These are phyloP conservation scores for Speoplatyrhinus poulsoni DNA, from an alignment of 2,113 vertebrate species.

Conservation along the genomic window DNA sequence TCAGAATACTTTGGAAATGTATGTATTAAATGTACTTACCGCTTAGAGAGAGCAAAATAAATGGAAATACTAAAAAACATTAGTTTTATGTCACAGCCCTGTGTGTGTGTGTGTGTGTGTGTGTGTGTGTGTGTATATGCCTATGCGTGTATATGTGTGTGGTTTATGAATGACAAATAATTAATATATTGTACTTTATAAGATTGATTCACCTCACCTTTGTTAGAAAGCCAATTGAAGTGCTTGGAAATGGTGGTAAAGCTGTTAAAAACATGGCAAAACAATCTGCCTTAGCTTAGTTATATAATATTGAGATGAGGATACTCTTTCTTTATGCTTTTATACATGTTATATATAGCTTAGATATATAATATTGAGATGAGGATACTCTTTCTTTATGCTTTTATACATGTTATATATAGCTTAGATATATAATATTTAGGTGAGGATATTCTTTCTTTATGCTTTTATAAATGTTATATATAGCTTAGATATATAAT, in stretches of 20 bases:
- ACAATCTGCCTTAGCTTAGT: background rate
- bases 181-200: background rate
- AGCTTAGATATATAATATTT: too few relatives aligned
- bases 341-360: background rate
- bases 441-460: background rate
- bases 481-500: too few relatives aligned
- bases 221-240: background rate
- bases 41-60: background rate
- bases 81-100: too few relatives aligned
- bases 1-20: background rate
- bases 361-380: too few relatives aligned
- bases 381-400: background rate
- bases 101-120: background rate
- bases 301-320: background rate
- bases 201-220: too few relatives aligned
- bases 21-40: conserved; percentile 3
- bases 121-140: background rate
- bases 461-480: too few relatives aligned
- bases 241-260: background rate
- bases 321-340: too few relatives aligned
- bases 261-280: background rate
- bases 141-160: background rate
- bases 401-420: too few relatives aligned
- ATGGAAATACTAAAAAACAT: conserved; percentile 18
- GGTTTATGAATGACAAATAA: conserved; percentile 10